Conservation (phyloP, 2,113 vertebrate species). For the Channa maculata region DNA sequence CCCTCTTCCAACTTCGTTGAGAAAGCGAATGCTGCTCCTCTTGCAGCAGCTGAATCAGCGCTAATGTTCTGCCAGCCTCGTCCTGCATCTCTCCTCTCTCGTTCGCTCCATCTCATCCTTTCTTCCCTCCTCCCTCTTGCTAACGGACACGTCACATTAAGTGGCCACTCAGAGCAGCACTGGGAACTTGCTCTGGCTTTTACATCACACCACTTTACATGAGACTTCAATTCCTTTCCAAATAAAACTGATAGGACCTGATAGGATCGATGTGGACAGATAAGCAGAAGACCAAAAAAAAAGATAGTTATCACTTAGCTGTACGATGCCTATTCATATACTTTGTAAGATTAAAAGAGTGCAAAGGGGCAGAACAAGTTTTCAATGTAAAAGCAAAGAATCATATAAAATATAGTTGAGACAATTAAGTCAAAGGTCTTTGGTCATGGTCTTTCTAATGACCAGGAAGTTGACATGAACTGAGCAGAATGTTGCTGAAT, state of each 20-base stretch:
- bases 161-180: constrained; percentile 57
- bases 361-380: background rate
- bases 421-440: constrained; percentile 24
- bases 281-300: background rate
- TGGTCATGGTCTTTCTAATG: constrained; percentile 36
- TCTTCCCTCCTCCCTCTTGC: constrained; percentile 14
- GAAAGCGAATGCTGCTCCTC: constrained; percentile 68
- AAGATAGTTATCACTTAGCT: constrained; percentile 3
- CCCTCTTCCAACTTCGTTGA: constrained; percentile 55
- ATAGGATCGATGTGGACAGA: constrained; percentile 3
- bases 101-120: constrained; percentile 21
- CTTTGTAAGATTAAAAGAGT: background rate
- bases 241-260: constrained; percentile 44
- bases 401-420: background rate
- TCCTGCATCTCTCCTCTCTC: constrained; percentile 36
- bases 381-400: background rate
- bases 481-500: constrained; percentile 20
- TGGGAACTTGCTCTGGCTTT: constrained; percentile 44
- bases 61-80: constrained; percentile 50
- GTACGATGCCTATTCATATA: background rate
- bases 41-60: constrained; percentile 78
- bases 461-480: constrained; percentile 19
- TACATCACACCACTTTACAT: constrained; percentile 63
- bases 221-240: constrained; percentile 45
- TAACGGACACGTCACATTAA: constrained; percentile 59